These are phyloP conservation scores for Perizoma affinitatum DNA, from an alignment of 2,888 invertebrate genomes.

Conservation along the genomic window DNA sequence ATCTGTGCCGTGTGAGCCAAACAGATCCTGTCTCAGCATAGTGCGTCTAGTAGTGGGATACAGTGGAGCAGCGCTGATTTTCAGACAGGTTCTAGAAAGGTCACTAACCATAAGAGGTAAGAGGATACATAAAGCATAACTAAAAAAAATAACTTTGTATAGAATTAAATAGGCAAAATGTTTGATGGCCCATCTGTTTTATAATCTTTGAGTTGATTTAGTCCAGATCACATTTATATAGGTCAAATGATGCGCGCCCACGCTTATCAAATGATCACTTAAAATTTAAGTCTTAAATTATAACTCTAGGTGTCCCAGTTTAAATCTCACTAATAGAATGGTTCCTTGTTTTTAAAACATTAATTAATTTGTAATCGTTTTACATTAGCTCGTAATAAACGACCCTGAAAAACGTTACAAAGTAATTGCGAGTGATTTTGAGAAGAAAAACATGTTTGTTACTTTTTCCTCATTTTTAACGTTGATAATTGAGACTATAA, in stretches of 20 bases:
- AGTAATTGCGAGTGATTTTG: background rate
- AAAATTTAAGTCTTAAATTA: constrained; percentile 9
- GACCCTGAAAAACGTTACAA: background rate
- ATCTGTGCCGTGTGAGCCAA: too few relatives aligned
- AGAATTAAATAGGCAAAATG: constrained; percentile 3
- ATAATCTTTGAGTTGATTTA: constrained; percentile 53
- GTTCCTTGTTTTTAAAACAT: background rate
- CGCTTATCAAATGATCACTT: constrained; percentile 54
- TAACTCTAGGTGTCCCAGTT: constrained; percentile 3
- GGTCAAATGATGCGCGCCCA: constrained; percentile 58
- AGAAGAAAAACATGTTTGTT: background rate
- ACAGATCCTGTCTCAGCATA: too few relatives aligned
- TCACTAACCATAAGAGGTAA: too few relatives aligned
- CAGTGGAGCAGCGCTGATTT: too few relatives aligned
- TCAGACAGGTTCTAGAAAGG: too few relatives aligned
- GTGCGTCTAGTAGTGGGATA: too few relatives aligned
- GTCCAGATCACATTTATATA: constrained; percentile 55
- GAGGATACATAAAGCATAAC: too few relatives aligned
- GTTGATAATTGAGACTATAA: too few relatives aligned
- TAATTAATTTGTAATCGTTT: constrained; percentile 7
- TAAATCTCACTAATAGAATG: constrained; percentile 1
- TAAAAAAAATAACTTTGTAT: too few relatives aligned
- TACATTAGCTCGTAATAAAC: constrained; percentile 7
- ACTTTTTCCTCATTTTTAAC: too few relatives aligned
- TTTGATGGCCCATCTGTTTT: constrained; percentile 27